Evolutionary conservation across 2,888 invertebrate genomes (phyloP).

Genomic region (Cephonodes hylas): DNA sequence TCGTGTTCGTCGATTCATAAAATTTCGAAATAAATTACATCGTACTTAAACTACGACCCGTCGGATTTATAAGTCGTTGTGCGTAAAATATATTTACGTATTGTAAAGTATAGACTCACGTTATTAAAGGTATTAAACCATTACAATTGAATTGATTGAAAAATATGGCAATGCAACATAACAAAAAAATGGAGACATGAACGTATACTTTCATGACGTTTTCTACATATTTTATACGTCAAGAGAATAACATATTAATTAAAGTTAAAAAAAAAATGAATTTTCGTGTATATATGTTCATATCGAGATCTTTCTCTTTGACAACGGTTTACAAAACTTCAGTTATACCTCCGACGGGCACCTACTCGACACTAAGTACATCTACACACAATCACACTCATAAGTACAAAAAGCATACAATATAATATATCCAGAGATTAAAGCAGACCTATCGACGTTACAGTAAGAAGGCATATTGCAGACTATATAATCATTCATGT

Average conservation of each 20-base stretch:
- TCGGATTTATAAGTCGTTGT: not conserved
- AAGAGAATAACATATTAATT: too few relatives aligned
- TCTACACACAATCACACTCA: constrained; percentile 34
- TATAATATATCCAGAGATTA: constrained; percentile 57
- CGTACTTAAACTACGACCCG: not conserved
- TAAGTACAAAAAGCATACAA: constrained; percentile 63
- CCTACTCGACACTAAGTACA: not conserved
- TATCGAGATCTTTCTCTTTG: too few relatives aligned
- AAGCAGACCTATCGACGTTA: constrained; percentile 41
- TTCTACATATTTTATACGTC: too few relatives aligned
- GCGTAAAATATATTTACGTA: not conserved
- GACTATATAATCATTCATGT: not conserved
- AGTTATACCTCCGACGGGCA: not conserved
- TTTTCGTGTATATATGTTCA: too few relatives aligned
- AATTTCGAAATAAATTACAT: not conserved
- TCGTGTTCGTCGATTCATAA: not conserved
- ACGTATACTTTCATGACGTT: too few relatives aligned
- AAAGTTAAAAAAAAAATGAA: too few relatives aligned
- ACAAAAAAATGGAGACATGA: too few relatives aligned
- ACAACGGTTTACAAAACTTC: too few relatives aligned
- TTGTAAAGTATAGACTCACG: too few relatives aligned
- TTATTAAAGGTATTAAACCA: too few relatives aligned
- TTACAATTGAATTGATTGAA: too few relatives aligned
- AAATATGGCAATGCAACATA: too few relatives aligned
- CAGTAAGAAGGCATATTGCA: constrained; percentile 9